Conservation (phyloP, 2,113 vertebrate genomes). For the Anthoscopus minutus region DNA sequence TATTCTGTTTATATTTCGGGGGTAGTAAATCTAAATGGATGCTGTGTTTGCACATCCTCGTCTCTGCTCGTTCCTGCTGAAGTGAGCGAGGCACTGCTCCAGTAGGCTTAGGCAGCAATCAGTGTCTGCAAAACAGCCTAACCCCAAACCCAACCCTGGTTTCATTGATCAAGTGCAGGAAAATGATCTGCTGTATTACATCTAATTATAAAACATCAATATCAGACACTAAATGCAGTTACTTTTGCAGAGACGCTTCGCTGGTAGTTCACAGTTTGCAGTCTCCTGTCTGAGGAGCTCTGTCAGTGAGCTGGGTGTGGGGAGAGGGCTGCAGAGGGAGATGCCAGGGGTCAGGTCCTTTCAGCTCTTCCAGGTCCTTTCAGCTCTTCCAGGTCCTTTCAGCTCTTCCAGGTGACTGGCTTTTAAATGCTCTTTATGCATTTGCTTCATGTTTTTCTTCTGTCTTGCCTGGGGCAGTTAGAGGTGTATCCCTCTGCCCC, state of each 20-base stretch:
- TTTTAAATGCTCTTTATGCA: slow-evolving; percentile 26
- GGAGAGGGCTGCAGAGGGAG: slow-evolving; percentile 24
- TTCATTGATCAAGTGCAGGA: slow-evolving; percentile 65
- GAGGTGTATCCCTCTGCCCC: neutral
- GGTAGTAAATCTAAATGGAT: slow-evolving; percentile 60
- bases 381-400: slow-evolving; percentile 16
- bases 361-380: slow-evolving; percentile 27
- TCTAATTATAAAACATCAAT: slow-evolving; percentile 73
- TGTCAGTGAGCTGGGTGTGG: neutral
- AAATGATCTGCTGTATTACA: slow-evolving; percentile 65
- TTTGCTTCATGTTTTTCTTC: neutral
- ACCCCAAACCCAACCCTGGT: slow-evolving; percentile 39
- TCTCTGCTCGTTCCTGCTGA: slow-evolving; percentile 26
- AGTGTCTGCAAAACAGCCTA: slow-evolving; percentile 35
- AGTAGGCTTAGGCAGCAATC: slow-evolving; percentile 30
- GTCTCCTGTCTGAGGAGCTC: slow-evolving; percentile 28
- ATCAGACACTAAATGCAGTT: slow-evolving; percentile 56
- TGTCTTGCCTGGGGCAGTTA: neutral
- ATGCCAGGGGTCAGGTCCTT: slow-evolving; percentile 11
- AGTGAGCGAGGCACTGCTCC: neutral
- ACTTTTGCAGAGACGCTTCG: neutral
- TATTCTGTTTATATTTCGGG: slow-evolving; percentile 69
- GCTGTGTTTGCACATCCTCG: slow-evolving; percentile 22
- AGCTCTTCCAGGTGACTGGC: slow-evolving; percentile 14
- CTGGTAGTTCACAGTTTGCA: slow-evolving; percentile 30